Percentiles rank a stretch among this genome's conserved stretches.
These are phyloP conservation scores for Orthosia gothica DNA, from an alignment of 2,888 invertebrate species.

Conservation along the genomic window DNA sequence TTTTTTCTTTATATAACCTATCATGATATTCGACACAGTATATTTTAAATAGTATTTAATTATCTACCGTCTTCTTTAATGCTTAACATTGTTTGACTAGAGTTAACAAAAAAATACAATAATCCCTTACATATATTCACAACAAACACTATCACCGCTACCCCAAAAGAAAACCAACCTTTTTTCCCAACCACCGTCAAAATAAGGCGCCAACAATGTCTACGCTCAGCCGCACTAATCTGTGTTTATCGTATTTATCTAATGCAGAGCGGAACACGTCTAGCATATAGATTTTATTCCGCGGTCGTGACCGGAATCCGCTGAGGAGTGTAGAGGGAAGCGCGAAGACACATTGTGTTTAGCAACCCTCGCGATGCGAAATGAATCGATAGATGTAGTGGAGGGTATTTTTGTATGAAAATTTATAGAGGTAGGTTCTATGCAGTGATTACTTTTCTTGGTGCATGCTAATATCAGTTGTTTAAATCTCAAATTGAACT, in stretches of 20 bases:
- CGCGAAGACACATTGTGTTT: constrained; percentile 75
- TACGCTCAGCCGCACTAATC: constrained; percentile 63
- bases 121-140: constrained; percentile 3
- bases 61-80: too few relatives aligned
- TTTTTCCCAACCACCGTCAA: constrained; percentile 16
- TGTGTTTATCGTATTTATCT: constrained; percentile 69
- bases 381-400: constrained; percentile 67
- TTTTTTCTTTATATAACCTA: too few relatives aligned
- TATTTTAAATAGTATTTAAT: neutral
- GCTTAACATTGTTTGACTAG: too few relatives aligned
- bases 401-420: constrained; percentile 41
- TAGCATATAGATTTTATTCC: constrained; percentile 75
- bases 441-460: constrained; percentile 23
- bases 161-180: neutral
- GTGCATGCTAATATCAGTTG: too few relatives aligned
- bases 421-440: constrained; percentile 8
- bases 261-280: constrained; percentile 71
- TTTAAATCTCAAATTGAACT: too few relatives aligned
- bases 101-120: neutral
- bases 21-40: neutral
- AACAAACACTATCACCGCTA: neutral
- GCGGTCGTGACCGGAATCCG: constrained; percentile 74
- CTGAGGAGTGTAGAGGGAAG: constrained; percentile 61
- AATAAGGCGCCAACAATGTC: constrained; percentile 48
- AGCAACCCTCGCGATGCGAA: constrained; percentile 66